Percentiles rank a stretch among this genome's conserved stretches.
phyloP scores from a whole-genome alignment of 2,797 vertebrate species.

The Gallinago nigripennis region DNA sequence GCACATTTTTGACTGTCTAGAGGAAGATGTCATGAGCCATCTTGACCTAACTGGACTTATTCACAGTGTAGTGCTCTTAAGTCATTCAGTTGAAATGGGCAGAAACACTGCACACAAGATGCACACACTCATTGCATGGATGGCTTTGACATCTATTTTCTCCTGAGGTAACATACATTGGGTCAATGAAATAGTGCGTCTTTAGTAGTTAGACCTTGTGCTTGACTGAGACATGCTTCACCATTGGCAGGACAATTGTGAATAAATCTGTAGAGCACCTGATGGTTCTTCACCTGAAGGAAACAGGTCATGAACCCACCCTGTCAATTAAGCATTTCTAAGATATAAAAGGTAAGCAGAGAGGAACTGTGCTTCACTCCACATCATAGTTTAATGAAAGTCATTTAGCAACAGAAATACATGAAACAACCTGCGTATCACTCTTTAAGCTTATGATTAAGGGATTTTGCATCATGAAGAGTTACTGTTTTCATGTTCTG shows the following conservation, averaged over 20 bases:
- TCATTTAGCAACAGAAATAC: background rate
- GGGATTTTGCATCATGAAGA: background rate
- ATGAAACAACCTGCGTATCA: background rate
- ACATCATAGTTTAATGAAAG: background rate
- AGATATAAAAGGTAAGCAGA: background rate
- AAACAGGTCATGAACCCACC: background rate
- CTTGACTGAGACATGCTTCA: background rate
- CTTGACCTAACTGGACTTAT: background rate
- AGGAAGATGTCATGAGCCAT: background rate
- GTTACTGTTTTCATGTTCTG: background rate
- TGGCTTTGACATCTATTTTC: background rate
- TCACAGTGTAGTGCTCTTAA: background rate
- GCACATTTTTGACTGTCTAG: background rate
- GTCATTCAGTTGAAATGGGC: background rate
- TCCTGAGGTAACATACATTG: background rate
- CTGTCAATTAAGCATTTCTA: background rate
- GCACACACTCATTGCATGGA: background rate
- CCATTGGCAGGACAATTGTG: rapidly evolving
- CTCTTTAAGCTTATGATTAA: background rate
- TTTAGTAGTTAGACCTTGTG: background rate
- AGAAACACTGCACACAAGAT: background rate
- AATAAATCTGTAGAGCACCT: background rate
- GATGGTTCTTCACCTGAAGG: background rate
- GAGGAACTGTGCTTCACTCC: background rate
- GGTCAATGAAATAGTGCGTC: background rate